Conservation (phyloP, 2,888 invertebrate species). For the Gnatocerus cornutus region DNA sequence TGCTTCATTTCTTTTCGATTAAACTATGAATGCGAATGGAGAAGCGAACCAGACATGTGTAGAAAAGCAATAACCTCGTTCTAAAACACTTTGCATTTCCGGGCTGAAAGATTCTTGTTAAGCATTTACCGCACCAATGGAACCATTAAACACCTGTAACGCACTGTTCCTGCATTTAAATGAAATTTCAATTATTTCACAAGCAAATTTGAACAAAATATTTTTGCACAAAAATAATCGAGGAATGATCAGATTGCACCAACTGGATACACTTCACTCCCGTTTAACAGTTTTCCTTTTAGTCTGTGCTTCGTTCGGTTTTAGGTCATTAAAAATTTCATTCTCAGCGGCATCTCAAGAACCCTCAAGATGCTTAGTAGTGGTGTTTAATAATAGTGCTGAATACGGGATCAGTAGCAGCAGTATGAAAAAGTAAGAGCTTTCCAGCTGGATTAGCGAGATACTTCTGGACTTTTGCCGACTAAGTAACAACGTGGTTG, state of each 20-base stretch:
- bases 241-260: too few species aligned
- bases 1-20: slow-evolving; percentile 31
- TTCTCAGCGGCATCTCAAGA: slow-evolving; percentile 23
- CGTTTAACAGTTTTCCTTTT: too few species aligned
- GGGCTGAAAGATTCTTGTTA: background rate
- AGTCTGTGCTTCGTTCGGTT: background rate
- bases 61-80: slow-evolving; percentile 25
- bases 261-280: too few species aligned
- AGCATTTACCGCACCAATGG: background rate
- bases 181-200: too few species aligned
- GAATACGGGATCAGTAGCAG: slow-evolving; percentile 38
- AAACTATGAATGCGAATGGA: slow-evolving; percentile 13
- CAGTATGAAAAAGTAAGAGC: slow-evolving; percentile 32
- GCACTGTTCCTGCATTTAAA: too few species aligned
- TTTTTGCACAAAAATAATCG: too few species aligned
- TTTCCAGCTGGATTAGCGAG: slow-evolving; percentile 38
- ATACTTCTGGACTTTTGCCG: slow-evolving; percentile 39
- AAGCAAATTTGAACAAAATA: too few species aligned
- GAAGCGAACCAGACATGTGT: slow-evolving; percentile 26
- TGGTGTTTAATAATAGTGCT: slow-evolving; percentile 43
- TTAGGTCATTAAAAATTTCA: slow-evolving; percentile 28
- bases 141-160: too few species aligned
- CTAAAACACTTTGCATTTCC: slow-evolving; percentile 7
- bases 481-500: slow-evolving; percentile 43
- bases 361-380: slow-evolving; percentile 15